A percentile compares a stretch with the other conserved stretches of the same genome.
phyloP scores from a whole-genome alignment of 2,888 invertebrate species.

The Watsonalla cultraria region DNA sequence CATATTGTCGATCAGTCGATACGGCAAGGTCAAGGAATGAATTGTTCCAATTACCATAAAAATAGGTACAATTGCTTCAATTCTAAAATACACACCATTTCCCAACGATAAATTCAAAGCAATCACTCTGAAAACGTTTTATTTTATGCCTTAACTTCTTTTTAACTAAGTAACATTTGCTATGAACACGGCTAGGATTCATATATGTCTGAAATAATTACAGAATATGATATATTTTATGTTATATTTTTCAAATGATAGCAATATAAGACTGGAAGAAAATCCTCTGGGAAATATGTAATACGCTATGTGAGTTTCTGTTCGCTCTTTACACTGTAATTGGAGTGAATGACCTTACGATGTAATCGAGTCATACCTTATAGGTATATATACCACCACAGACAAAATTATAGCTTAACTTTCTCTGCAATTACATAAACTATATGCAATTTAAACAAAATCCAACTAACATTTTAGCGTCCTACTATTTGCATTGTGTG shows the following conservation, averaged over 20 bases:
- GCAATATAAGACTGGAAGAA: background rate
- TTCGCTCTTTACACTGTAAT: background rate
- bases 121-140: too few relatives aligned
- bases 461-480: too few relatives aligned
- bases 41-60: constrained; percentile 24
- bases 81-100: background rate
- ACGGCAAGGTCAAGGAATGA: constrained; percentile 28
- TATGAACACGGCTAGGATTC: too few relatives aligned
- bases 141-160: too few relatives aligned
- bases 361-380: background rate
- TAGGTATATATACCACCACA: background rate
- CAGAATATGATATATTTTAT: background rate
- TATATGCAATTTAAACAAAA: too few relatives aligned
- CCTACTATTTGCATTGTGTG: too few relatives aligned
- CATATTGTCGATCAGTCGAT: constrained; percentile 25
- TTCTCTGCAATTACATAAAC: too few relatives aligned
- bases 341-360: background rate
- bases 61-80: constrained; percentile 6
- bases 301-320: background rate
- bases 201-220: too few relatives aligned
- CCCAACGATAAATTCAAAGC: too few relatives aligned
- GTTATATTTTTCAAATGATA: background rate
- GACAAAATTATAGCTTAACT: too few relatives aligned
- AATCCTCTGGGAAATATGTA: background rate
- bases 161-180: too few relatives aligned